Percentiles rank a stretch among this genome's conserved stretches.
These are phyloP conservation scores for Drosophila quasianomalipes DNA, from an alignment of 2,888 invertebrate species.

Conservation along the genomic window DNA sequence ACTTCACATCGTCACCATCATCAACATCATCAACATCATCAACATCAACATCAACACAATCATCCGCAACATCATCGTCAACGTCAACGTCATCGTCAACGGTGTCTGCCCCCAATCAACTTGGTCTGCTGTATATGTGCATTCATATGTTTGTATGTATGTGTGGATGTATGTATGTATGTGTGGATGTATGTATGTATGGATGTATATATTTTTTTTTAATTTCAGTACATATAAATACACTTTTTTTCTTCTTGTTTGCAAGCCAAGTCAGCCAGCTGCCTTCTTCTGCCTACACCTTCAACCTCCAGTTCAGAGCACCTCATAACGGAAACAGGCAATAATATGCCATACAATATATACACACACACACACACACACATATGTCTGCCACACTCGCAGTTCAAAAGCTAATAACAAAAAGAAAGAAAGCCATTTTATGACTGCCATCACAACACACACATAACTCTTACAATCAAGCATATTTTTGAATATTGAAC, in stretches of 20 bases:
- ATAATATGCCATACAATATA: constrained; percentile 28
- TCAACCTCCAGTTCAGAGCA: constrained; percentile 38
- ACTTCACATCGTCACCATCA: constrained; percentile 16
- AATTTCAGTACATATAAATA: constrained; percentile 36
- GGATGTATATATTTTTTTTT: constrained; percentile 8
- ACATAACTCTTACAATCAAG: not conserved
- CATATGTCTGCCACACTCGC: not conserved
- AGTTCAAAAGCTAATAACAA: constrained; percentile 45
- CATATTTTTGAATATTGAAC: not conserved
- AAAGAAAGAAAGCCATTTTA: constrained; percentile 18
- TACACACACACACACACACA: not conserved
- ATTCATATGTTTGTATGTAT: not conserved
- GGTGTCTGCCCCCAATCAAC: constrained; percentile 52
- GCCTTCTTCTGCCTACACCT: constrained; percentile 41
- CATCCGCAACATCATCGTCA: constrained; percentile 18
- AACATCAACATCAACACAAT: constrained; percentile 4
- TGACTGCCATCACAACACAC: not conserved
- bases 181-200: not conserved
- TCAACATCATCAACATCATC: constrained; percentile 8
- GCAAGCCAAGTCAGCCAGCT: constrained; percentile 8
- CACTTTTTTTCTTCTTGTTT: constrained; percentile 9
- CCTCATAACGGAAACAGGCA: constrained; percentile 57
- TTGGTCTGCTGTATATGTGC: constrained; percentile 34
- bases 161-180: too few relatives aligned
- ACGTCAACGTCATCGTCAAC: constrained; percentile 17